Conservation (phyloP, 1,140 invertebrate species). For the Bombus cullumanus region DNA sequence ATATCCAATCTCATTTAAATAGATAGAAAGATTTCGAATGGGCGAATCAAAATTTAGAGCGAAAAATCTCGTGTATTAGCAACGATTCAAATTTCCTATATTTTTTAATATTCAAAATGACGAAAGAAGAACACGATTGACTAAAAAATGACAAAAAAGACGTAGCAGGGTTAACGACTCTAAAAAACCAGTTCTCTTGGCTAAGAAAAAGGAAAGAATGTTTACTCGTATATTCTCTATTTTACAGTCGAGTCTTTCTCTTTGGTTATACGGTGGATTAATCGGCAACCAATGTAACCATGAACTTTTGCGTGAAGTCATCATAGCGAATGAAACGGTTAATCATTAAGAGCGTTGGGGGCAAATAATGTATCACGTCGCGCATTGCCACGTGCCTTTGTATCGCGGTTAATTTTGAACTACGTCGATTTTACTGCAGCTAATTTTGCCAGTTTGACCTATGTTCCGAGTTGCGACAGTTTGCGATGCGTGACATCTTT, state of each 20-base stretch:
- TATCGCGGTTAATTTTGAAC: slow-evolving; percentile 13
- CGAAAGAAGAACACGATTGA: background rate
- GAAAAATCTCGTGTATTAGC: background rate
- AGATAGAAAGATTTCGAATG: background rate
- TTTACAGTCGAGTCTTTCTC: background rate
- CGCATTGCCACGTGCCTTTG: slow-evolving; percentile 14
- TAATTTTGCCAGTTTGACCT: slow-evolving; percentile 4
- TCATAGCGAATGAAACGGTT: slow-evolving; percentile 17
- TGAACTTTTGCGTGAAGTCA: slow-evolving; percentile 44
- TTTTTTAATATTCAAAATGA: background rate
- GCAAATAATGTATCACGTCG: background rate
- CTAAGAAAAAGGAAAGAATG: background rate
- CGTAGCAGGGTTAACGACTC: background rate
- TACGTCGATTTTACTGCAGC: background rate
- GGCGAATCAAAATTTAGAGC: background rate
- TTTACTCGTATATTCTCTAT: background rate
- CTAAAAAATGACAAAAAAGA: background rate
- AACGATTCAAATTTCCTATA: background rate
- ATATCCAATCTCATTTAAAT: background rate
- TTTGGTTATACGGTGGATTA: background rate
- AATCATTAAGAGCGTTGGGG: slow-evolving; percentile 23
- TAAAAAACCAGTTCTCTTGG: slow-evolving; percentile 19
- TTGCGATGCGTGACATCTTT: background rate
- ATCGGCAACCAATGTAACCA: slow-evolving; percentile 13
- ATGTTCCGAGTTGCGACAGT: background rate